Evolutionary conservation across 2,113 vertebrate genomes (phyloP).

Genomic region (Anolis sagrei): DNA sequence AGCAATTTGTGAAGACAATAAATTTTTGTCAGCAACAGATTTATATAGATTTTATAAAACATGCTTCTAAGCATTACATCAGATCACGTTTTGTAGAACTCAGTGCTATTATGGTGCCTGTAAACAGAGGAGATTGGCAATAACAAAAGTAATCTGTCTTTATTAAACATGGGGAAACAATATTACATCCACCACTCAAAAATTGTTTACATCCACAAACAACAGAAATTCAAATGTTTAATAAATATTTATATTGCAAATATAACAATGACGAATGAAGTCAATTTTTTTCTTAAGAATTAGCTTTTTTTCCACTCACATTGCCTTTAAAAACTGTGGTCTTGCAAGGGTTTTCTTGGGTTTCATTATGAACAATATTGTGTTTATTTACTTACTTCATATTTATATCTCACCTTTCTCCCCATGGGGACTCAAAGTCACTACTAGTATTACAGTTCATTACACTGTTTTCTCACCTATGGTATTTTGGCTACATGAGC

Average conservation of each 20-base stretch:
- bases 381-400: too few relatives aligned
- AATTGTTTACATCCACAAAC: not conserved
- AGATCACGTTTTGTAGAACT: not conserved
- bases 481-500: too few relatives aligned
- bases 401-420: too few relatives aligned
- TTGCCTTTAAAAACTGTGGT: too few relatives aligned
- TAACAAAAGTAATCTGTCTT: not conserved
- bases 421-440: too few relatives aligned
- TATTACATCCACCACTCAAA: not conserved
- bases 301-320: not conserved
- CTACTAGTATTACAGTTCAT: too few relatives aligned
- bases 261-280: not conserved
- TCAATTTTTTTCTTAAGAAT: not conserved
- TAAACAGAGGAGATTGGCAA: not conserved
- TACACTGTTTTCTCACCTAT: too few relatives aligned
- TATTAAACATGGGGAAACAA: not conserved
- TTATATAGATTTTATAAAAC: not conserved
- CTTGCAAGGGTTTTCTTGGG: too few relatives aligned
- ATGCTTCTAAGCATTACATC: not conserved
- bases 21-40: not conserved
- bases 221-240: not conserved
- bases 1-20: constrained; percentile 19
- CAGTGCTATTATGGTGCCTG: not conserved
- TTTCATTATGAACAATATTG: too few relatives aligned
- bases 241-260: not conserved